These are phyloP conservation scores for Jaculus jaculus DNA, from an alignment of 2,113 vertebrate genomes.

Conservation along the genomic window DNA sequence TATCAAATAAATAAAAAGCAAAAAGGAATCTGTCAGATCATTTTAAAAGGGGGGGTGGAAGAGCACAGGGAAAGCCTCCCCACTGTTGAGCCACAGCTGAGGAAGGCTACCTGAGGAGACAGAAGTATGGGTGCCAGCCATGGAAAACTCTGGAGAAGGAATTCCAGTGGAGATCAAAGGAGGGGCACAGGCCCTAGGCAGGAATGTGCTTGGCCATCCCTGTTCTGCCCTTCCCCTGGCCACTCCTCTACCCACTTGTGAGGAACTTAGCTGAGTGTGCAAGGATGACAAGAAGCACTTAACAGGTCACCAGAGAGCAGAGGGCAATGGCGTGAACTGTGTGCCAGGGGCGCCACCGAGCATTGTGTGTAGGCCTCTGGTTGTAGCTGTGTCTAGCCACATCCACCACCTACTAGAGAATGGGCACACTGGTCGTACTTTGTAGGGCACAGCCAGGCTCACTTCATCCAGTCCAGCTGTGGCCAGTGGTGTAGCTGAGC, in stretches of 20 bases:
- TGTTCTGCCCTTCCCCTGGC: not conserved
- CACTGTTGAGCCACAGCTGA: not conserved
- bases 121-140: not conserved
- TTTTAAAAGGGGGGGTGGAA: too few species aligned
- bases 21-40: too few species aligned
- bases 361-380: fast-evolving
- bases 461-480: not conserved
- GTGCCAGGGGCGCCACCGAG: not conserved
- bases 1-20: too few species aligned
- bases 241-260: fast-evolving
- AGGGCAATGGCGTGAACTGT: not conserved
- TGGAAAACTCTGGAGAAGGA: not conserved
- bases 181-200: not conserved
- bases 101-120: too few species aligned
- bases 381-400: not conserved
- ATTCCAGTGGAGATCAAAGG: not conserved
- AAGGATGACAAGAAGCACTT: not conserved
- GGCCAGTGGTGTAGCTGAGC: not conserved
- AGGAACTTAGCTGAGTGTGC: too few species aligned
- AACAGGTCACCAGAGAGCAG: not conserved
- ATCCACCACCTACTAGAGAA: not conserved
- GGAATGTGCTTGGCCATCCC: fast-evolving
- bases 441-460: fast-evolving
- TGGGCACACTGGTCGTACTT: fast-evolving
- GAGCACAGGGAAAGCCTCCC: not conserved